Conservation (phyloP, 2,888 invertebrate genomes). For the Cantharis flavilabris region DNA sequence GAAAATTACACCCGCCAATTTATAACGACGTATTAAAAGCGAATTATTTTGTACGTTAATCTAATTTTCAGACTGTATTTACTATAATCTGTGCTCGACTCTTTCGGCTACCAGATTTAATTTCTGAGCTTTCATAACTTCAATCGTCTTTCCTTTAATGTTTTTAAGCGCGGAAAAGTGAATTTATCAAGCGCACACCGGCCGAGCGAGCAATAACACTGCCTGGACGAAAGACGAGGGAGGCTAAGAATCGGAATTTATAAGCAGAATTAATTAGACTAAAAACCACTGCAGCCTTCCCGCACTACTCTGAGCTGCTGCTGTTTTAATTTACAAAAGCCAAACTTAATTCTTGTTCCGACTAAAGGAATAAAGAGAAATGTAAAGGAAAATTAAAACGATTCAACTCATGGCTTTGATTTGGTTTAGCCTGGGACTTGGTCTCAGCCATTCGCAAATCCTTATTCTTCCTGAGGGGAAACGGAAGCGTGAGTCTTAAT, state of each 20-base stretch:
- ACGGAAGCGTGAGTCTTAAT: slow-evolving; percentile 33
- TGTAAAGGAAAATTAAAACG: slow-evolving; percentile 61
- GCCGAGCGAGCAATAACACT: slow-evolving; percentile 55
- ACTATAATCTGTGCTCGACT: slow-evolving; percentile 46
- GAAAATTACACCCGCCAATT: slow-evolving; percentile 41
- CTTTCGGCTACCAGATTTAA: slow-evolving; percentile 51
- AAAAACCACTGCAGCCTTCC: slow-evolving; percentile 58
- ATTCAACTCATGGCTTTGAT: slow-evolving; percentile 57
- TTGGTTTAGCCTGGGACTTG: slow-evolving; percentile 52
- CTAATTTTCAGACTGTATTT: slow-evolving; percentile 55
- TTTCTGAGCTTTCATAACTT: slow-evolving; percentile 57
- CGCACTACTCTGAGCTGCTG: slow-evolving; percentile 45
- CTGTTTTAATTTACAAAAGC: slow-evolving; percentile 62
- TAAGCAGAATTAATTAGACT: slow-evolving; percentile 61
- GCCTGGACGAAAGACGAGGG: slow-evolving; percentile 35
- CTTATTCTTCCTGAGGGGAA: slow-evolving; percentile 45
- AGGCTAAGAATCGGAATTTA: slow-evolving; percentile 58
- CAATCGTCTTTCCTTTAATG: slow-evolving; percentile 56
- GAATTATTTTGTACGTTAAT: slow-evolving; percentile 54
- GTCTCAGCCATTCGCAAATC: slow-evolving; percentile 45
- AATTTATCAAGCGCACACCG: slow-evolving; percentile 57
- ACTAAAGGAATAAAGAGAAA: slow-evolving; percentile 60
- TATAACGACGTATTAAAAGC: slow-evolving; percentile 54
- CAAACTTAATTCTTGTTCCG: slow-evolving; percentile 61
- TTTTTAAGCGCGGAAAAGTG: slow-evolving; percentile 55